Evolutionary conservation across 2,113 vertebrate species (phyloP), one percentile per base, ranked within the genome.

Genomic region (Prochilodus magdalenae): DNA sequence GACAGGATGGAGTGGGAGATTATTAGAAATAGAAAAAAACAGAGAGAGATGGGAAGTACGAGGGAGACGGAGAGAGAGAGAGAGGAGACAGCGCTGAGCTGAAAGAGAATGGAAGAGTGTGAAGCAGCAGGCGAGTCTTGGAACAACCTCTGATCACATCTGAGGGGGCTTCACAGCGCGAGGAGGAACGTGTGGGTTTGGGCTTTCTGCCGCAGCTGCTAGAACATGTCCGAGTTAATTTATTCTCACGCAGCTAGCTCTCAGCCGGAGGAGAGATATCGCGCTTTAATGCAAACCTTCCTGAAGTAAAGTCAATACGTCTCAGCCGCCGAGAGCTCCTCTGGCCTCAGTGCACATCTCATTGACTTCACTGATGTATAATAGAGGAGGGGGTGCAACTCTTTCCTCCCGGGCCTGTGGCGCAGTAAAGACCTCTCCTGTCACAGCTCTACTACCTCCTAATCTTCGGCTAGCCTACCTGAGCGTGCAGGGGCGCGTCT

Each of bases 181-280:
- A 77, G 85, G 77, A 84, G 71, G 80, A 79, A 74, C 75, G 73
- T 65, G 63, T 62, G 71, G 44, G 74, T 62, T 24, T 79, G 70
- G 85, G 84, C 67, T 78, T 51, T n/a, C 40, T 44, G 40, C 5
- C 11, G 40, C 40, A 44, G 40, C 40, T 44, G 40, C 40, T 44
- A 44, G 40, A 44, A 44, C 40, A 44, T 36, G 33, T 36, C 33
- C 33, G 6, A 10, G 40, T 44, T 44, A 44, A 44, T 44, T 44
- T 44, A 44, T 44, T 44, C 40, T 44, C 40, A 44, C 40, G 1
- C 11, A 44, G 40, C 40, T 44, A 44, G 40, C 40, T 1, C 4
- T 44, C 40, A 44, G 40, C 44, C 40, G 53, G 62, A 77, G 63
- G 62, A 77, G 40, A 66, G 62, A 77, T 49, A 77, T 77, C 1